These are phyloP conservation scores for Hylaeus volcanicus DNA, from an alignment of 1,140 invertebrate species.

Conservation along the genomic window DNA sequence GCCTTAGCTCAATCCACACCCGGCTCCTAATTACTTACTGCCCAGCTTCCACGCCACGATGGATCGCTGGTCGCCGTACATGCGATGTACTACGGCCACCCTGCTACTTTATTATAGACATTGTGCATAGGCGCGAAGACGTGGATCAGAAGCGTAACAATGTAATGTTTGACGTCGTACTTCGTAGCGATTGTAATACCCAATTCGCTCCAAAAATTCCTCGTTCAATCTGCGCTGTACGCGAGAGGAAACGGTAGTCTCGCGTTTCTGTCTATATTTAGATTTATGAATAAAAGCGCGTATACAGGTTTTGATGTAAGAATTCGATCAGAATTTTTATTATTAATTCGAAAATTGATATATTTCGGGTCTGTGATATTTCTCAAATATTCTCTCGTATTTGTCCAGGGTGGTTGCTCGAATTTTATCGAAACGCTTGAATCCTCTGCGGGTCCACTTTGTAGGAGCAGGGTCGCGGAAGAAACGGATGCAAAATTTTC, in stretches of 20 bases:
- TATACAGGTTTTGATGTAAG: too few species aligned
- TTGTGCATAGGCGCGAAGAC: conserved; percentile 42
- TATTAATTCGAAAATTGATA: neutral
- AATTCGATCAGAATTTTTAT: too few species aligned
- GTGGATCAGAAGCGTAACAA: conserved; percentile 22
- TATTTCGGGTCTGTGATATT: too few species aligned
- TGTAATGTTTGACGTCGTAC: neutral
- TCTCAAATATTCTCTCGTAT: too few species aligned
- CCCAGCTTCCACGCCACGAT: conserved; percentile 58
- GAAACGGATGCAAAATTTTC: conserved; percentile 4
- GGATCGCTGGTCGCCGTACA: conserved; percentile 56
- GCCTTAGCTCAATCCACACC: conserved; percentile 71
- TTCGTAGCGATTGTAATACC: neutral
- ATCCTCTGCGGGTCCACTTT: neutral
- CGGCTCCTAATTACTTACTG: conserved; percentile 72
- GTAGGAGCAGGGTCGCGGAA: neutral
- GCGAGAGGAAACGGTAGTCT: too few species aligned
- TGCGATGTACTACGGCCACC: conserved; percentile 46
- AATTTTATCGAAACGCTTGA: too few species aligned
- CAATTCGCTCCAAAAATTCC: neutral
- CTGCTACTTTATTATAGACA: conserved; percentile 60
- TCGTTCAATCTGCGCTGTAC: too few species aligned
- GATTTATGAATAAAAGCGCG: too few species aligned
- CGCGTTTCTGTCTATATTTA: too few species aligned
- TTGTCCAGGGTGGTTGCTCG: too few species aligned